Conservation (phyloP, 2,113 vertebrate genomes). For the Equus przewalskii region DNA sequence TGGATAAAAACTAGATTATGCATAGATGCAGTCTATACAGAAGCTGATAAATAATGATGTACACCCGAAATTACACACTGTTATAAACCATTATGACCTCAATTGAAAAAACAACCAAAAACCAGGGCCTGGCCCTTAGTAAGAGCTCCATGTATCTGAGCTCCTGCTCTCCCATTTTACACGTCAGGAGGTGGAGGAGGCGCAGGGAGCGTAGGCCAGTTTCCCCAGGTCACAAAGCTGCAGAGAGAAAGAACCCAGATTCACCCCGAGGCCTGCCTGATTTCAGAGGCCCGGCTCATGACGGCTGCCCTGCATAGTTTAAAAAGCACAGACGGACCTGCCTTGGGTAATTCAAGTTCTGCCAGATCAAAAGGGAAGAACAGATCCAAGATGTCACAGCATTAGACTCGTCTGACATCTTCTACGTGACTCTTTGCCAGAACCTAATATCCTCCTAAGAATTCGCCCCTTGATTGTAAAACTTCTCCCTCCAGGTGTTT, state of each 20-base stretch:
- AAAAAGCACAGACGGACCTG: not conserved
- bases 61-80: too few relatives aligned
- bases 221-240: not conserved
- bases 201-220: rapidly evolving
- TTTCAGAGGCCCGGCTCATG: not conserved
- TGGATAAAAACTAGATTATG: too few relatives aligned
- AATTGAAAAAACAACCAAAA: too few relatives aligned
- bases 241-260: not conserved
- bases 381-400: conserved; percentile 32
- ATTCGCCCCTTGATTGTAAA: conserved; percentile 28
- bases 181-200: not conserved
- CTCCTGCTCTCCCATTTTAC: not conserved
- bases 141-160: not conserved
- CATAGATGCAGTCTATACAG: too few relatives aligned
- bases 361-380: conserved; percentile 48
- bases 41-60: too few relatives aligned
- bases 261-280: not conserved
- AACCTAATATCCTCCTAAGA: conserved; percentile 2
- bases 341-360: conserved; percentile 2
- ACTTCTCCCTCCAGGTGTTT: not conserved
- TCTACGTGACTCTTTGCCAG: not conserved
- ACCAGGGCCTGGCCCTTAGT: not conserved
- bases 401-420: not conserved
- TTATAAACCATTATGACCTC: too few relatives aligned
- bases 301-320: not conserved